phyloP scores from a whole-genome alignment of 2,888 invertebrate genomes.

The Zeuzera pyrina region DNA sequence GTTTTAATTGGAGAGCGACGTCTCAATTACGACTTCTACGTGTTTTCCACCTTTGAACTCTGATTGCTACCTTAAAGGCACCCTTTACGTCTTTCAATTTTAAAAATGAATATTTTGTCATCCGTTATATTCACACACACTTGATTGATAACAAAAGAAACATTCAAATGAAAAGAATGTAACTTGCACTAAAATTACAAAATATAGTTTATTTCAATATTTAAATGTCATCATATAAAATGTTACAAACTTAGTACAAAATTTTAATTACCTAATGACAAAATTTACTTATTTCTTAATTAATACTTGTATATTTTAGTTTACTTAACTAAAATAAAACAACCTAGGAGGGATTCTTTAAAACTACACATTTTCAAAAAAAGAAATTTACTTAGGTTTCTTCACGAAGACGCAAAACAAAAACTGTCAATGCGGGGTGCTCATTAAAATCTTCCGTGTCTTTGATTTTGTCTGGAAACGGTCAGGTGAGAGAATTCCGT shows the following conservation, averaged over 20 bases:
- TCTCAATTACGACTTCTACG: constrained; percentile 53
- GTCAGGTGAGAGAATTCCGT: constrained; percentile 34
- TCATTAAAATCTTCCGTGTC: constrained; percentile 70
- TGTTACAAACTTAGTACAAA: too few species aligned
- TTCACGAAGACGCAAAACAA: constrained; percentile 38
- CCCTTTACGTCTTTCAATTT: constrained; percentile 21
- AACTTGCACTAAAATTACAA: background rate
- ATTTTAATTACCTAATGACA: too few species aligned
- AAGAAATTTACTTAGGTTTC: constrained; percentile 10
- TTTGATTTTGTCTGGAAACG: constrained; percentile 41
- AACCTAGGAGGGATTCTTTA: background rate
- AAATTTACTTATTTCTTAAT: too few species aligned
- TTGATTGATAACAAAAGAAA: background rate
- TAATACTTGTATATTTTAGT: too few species aligned
- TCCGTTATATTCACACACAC: too few species aligned
- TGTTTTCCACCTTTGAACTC: constrained; percentile 48
- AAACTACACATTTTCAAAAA: constrained; percentile 8
- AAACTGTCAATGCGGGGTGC: constrained; percentile 58
- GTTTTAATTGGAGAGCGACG: constrained; percentile 62
- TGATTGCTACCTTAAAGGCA: constrained; percentile 45
- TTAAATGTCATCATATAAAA: too few species aligned
- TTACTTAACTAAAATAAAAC: constrained; percentile 2
- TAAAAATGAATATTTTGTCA: constrained; percentile 10
- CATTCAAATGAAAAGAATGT: background rate
- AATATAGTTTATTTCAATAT: too few species aligned